Evolutionary conservation across 2,113 vertebrate genomes (phyloP).

Genomic region (Nettapus auritus): DNA sequence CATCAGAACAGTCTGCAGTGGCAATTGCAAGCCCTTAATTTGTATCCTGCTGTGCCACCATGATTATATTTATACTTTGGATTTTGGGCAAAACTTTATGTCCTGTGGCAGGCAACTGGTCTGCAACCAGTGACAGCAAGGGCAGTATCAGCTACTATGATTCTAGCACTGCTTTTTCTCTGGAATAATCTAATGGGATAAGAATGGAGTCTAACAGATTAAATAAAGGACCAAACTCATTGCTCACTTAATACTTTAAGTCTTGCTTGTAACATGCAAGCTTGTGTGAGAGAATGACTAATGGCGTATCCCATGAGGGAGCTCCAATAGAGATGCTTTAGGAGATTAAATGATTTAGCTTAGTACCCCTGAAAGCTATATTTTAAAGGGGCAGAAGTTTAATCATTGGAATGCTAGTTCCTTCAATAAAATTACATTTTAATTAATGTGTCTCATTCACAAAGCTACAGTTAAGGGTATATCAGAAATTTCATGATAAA

Average conservation of each 20-base stretch:
- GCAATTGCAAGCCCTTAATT: background rate
- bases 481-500: constrained; percentile 39
- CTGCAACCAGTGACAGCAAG: accelerated
- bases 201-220: constrained; percentile 57
- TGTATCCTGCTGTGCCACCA: background rate
- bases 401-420: constrained; percentile 42
- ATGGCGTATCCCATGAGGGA: constrained; percentile 12
- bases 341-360: constrained; percentile 65
- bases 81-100: background rate
- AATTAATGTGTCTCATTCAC: constrained; percentile 56
- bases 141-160: background rate
- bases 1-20: background rate
- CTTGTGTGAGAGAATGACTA: constrained; percentile 55
- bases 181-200: constrained; percentile 47
- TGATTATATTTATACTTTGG: background rate
- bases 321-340: constrained; percentile 53
- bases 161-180: background rate
- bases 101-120: background rate
- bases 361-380: constrained; percentile 41
- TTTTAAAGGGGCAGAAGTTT: constrained; percentile 65
- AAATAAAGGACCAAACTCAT: constrained; percentile 60
- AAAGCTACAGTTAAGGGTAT: constrained; percentile 40
- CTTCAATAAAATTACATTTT: constrained; percentile 65
- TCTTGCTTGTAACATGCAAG: constrained; percentile 55
- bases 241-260: constrained; percentile 47